Conservation (phyloP, 1,140 invertebrate genomes). For the Palaemon carinicauda region DNA sequence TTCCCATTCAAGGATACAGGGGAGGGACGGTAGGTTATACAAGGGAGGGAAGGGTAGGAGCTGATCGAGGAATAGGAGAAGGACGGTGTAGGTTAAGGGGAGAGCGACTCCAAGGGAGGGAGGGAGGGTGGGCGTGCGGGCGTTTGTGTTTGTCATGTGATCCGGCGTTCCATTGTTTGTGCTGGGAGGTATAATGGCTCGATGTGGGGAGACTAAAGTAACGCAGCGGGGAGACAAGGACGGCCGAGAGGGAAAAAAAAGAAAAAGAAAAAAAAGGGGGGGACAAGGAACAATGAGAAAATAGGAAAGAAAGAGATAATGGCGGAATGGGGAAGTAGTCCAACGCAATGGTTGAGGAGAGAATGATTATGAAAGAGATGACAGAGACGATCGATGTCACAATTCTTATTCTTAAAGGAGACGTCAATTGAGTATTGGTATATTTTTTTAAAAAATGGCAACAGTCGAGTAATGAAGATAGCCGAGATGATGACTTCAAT, state of each 20-base stretch:
- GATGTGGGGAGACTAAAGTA: background rate
- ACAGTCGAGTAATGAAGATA: too few relatives aligned
- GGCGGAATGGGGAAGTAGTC: background rate
- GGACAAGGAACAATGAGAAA: background rate
- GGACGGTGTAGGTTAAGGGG: background rate
- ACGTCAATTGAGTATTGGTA: too few relatives aligned
- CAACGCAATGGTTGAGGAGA: background rate
- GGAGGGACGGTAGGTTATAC: background rate
- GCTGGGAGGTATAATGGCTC: slow-evolving; percentile 19
- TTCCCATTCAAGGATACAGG: background rate
- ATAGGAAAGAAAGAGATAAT: background rate
- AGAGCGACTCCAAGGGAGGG: too few relatives aligned
- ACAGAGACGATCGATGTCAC: background rate
- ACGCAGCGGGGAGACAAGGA: background rate
- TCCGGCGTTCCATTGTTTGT: slow-evolving; percentile 27
- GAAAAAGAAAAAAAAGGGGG: background rate
- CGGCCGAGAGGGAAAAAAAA: background rate
- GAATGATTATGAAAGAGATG: background rate
- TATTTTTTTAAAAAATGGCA: too few relatives aligned
- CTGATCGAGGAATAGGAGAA: background rate
- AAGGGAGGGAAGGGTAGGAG: background rate
- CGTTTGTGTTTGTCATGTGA: slow-evolving; percentile 41
- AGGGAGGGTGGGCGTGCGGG: background rate
- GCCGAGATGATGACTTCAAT: too few relatives aligned
- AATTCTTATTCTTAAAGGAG: too few relatives aligned